Base-by-base conservation (phyloP, 1,140 invertebrate genomes). In the Aphaenogaster rudis region DNA sequence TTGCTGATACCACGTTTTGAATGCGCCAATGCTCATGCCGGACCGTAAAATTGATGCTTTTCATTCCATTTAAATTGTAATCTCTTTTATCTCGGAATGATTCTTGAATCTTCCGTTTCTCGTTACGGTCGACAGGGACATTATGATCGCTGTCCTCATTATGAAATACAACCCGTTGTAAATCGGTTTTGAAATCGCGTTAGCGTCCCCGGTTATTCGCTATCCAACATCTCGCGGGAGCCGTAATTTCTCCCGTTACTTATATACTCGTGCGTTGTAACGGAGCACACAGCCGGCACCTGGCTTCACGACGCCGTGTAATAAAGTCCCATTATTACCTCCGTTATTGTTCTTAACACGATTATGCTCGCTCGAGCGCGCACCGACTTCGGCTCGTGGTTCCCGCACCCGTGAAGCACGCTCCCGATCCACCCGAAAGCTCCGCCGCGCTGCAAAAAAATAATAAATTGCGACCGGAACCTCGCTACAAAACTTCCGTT, bases 251-350 rank as follows among this genome's bases (percentile, higher is more conserved):
- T 50, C 1, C 28, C 3, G 67, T 80, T 74, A 52, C 59, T 80
- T 86, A 59, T 28, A 81, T 48, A 74, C 67, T 48, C 28, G 39
- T 21, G 52, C 52, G 66, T 87, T 77, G 57, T 63, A 82, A 88
- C 64, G 36, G 36, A 28, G 6, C 33, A 28, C 50, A 39, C n/a
- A 66, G 69, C 50, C 66, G 45, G 50, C 57, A 28, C 42, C 33
- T 66, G 77, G 63, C 66, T 39, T 72, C 48, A 69, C 72, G 54
- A 80, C 15, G 78, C 45, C 76, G 61, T 54, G 64, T 63, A 45
- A 76, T 74, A 79, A 86, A 80, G 67, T 64, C 54, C 71, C 79
- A 79, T 88, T 77, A 61, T 79, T 72, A 71, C 64, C 57, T 57
- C 36, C 57, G 64, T 63, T 67, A 64, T 79, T 86, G 66, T 79